Conservation (phyloP, 2,797 vertebrate genomes). For the Synanceia verrucosa region DNA sequence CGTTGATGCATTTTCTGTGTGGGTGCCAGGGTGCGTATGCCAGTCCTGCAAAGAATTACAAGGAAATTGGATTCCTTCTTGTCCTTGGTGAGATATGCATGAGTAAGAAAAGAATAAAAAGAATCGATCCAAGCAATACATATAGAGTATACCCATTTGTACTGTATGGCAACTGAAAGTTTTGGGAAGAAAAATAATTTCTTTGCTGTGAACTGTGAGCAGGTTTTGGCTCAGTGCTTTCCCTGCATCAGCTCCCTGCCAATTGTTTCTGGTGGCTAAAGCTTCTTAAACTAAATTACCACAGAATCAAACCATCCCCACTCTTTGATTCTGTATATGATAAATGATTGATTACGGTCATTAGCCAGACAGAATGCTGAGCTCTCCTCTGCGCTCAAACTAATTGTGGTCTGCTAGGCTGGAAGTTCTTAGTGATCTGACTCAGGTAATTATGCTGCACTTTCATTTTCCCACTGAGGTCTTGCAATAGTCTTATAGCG, state of each 20-base stretch:
- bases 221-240: constrained; percentile 25
- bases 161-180: constrained; percentile 19
- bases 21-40: not conserved
- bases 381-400: constrained; percentile 32
- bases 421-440: constrained; percentile 58
- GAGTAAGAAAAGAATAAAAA: constrained; percentile 41
- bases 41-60: constrained; percentile 25
- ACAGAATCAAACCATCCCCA: constrained; percentile 50
- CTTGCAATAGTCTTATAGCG: constrained; percentile 53
- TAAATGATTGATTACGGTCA: constrained; percentile 73
- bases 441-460: constrained; percentile 68
- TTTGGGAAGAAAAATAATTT: constrained; percentile 33
- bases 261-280: constrained; percentile 52
- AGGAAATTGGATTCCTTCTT: constrained; percentile 51
- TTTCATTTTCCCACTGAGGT: constrained; percentile 62
- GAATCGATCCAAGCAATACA: constrained; percentile 52
- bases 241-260: constrained; percentile 41
- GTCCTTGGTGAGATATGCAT: constrained; percentile 54
- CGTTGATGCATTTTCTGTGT: constrained; percentile 1
- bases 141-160: constrained; percentile 40
- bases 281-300: constrained; percentile 55
- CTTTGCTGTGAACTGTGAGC: constrained; percentile 5
- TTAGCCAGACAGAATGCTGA: constrained; percentile 58
- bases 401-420: constrained; percentile 59
- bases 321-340: constrained; percentile 65